Evolutionary conservation across 2,888 invertebrate genomes (phyloP), one percentile per base, ranked within the genome.

Genomic region (Melolontha melolontha): DNA sequence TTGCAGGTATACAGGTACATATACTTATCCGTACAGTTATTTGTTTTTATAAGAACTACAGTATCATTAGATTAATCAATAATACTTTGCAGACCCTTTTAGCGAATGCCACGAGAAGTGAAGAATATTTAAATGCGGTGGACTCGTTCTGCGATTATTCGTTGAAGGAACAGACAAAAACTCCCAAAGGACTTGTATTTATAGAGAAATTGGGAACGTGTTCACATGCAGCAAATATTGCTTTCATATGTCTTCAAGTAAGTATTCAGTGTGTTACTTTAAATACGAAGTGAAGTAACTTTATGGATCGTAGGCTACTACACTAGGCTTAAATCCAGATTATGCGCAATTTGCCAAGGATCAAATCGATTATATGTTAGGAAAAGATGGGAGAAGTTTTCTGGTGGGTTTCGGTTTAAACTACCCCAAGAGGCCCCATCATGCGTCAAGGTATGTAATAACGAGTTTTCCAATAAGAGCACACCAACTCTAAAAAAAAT

Each of bases 351-450:
- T 87, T 75, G 87, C 87, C 16, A 81, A 81, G 70, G 76, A 84
- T 72, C 88, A 88, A 78, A 85, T 88, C 54, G 79, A 85, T 71
- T 88, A 87, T 74, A 86, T 87, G 75, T 79, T 88, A 16, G 87
- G 88, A 5, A 84, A 85, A 12, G 76, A 79, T 70, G 87, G 87
- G 2, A 81, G 84, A 52, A 87, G 87, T 75, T 88, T 79, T 75
- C 84, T 88, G 0, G 84, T 87, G 11, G 88, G 88, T 1, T 87
- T 84, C 76, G 88, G 87, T 8, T 72, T 78, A 44, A 84, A 87
- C 74, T 86, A 85, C 49, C 88, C 87, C 0, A 80, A 77, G 65
- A 84, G 85, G 70, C 86, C 87, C 0, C 85, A 86, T 72, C 87
- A 88, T 75, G 84, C 86, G 5, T 85, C 87, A 1, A 86, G 84